Percentiles rank a stretch among this genome's conserved stretches.
These are phyloP conservation scores for Sorex maritimensis DNA, from an alignment of 2,797 vertebrate genomes.

Conservation along the genomic window DNA sequence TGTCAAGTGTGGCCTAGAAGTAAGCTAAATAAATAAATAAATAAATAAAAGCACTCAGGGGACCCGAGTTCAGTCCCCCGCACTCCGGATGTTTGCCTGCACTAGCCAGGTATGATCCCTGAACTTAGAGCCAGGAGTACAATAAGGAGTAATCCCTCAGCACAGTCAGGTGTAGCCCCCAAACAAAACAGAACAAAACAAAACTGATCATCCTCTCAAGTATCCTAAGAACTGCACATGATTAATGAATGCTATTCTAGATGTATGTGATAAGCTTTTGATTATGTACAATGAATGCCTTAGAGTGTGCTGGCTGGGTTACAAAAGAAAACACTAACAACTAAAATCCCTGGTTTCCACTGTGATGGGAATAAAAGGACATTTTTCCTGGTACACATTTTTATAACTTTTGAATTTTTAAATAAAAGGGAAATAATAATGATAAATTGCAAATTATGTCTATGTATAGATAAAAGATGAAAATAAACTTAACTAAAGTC, in stretches of 20 bases:
- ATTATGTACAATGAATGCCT: background rate
- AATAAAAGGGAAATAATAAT: slow-evolving; percentile 46
- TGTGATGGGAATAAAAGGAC: background rate
- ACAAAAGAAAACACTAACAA: background rate
- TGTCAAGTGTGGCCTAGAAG: no score
- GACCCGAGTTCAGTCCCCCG: no score
- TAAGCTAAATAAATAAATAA: no score
- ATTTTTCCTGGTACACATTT: background rate
- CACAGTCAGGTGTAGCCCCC: no score
- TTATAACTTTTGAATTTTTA: slow-evolving; percentile 42
- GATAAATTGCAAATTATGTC: slow-evolving; percentile 22
- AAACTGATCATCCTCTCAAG: slow-evolving; percentile 42
- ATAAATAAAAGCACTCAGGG: no score
- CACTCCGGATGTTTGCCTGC: no score
- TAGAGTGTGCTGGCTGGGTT: background rate
- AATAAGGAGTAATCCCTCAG: no score
- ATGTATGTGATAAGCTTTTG: slow-evolving; percentile 6
- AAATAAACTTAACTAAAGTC: slow-evolving; percentile 32
- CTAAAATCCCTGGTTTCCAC: background rate
- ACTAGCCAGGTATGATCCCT: no score
- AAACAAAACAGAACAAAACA: no score
- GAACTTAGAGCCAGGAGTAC: no score
- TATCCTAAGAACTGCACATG: background rate
- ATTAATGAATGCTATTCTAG: background rate
- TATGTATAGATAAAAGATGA: slow-evolving; percentile 26